Base-by-base conservation (phyloP, 1,140 invertebrate genomes). In the Drosophila athabasca region DNA sequence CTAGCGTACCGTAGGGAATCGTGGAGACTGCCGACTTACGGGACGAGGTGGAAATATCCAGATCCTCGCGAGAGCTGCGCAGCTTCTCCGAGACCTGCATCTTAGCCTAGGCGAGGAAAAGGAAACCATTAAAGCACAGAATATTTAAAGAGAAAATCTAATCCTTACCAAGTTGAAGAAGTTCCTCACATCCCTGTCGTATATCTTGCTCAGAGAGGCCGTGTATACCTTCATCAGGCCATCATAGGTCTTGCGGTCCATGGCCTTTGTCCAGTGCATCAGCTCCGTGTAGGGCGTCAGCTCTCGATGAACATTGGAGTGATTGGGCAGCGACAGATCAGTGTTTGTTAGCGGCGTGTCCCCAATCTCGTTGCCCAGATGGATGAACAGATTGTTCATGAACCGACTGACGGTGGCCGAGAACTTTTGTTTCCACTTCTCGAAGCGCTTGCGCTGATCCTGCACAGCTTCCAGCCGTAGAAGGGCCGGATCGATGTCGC, bases 361-460 rank as follows among this genome's bases (percentile, higher is more conserved):
- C 0, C 92, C 92, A 79, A 93, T 92, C 65, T 93, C 92, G 66
- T 93, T 93, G 80, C 96, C 96, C 92, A 97, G 94, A 93, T 98
- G 97, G 90, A 98, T 97, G 70, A 99, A 98, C 43, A 98, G 93
- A 93, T 98, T 98, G 90, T 98, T 98, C 13, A 99, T 92, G 92
- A 98, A 97, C 41, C 97, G 93, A 41, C 95, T 95, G 19, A 99
- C 94, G 24, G 95, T 95, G 52, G 95, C 94, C 8, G 96, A 96
- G 92, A 99, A 98, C 92, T 95, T 96, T n/a, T 94, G 94, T 90
- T 95, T 95, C 65, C 96, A 94, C 92, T 97, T 97, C 53, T 96
- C 95, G 77, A 98, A 95, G 22, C 95, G 94, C 79, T 96, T 95
- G 89, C 95, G 95, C 91, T 98, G 97, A 92, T 99, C 97, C 85